Evolutionary conservation across 2,113 vertebrate genomes (phyloP).

Genomic region (Cephalopholis sonnerati): DNA sequence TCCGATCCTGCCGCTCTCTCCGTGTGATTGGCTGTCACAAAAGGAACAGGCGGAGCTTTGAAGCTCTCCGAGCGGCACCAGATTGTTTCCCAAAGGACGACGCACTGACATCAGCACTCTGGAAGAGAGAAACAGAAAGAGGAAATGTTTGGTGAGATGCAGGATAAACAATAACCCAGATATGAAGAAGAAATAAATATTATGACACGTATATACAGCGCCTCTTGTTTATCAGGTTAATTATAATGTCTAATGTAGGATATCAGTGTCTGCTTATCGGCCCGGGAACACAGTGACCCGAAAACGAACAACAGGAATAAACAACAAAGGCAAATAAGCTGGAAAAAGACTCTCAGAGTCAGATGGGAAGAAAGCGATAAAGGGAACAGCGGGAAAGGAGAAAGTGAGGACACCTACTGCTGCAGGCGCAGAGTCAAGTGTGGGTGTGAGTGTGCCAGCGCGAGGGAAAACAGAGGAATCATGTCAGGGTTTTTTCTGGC

Average conservation of each 20-base stretch:
- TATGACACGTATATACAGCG: slow-evolving; percentile 53
- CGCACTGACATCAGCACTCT: slow-evolving; percentile 83
- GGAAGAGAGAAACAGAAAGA: slow-evolving; percentile 37
- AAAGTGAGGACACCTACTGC: slow-evolving; percentile 59
- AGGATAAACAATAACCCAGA: slow-evolving; percentile 54
- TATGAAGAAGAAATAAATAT: slow-evolving; percentile 63
- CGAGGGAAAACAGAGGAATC: not conserved
- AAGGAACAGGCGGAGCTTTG: slow-evolving; percentile 42
- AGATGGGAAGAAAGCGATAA: slow-evolving; percentile 43
- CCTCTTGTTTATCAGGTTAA: slow-evolving; percentile 48
- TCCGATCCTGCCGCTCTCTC: slow-evolving; percentile 52
- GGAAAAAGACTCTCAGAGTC: slow-evolving; percentile 33
- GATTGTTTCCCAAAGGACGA: slow-evolving; percentile 66
- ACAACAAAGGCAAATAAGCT: slow-evolving; percentile 34
- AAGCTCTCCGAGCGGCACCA: slow-evolving; percentile 49
- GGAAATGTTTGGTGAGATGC: slow-evolving; percentile 53
- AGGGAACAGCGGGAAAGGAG: slow-evolving; percentile 30
- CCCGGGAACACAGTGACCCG: slow-evolving; percentile 49
- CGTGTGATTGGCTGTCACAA: slow-evolving; percentile 46
- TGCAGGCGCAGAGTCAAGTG: slow-evolving; percentile 42
- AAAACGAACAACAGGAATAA: slow-evolving; percentile 26
- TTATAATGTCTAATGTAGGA: slow-evolving; percentile 31
- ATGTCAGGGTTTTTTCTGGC: slow-evolving; percentile 2
- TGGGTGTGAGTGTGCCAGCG: not conserved
- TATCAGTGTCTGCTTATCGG: slow-evolving; percentile 55